phyloP scores from a whole-genome alignment of 1,140 invertebrate genomes.

The Thaumatotibia leucotreta region DNA sequence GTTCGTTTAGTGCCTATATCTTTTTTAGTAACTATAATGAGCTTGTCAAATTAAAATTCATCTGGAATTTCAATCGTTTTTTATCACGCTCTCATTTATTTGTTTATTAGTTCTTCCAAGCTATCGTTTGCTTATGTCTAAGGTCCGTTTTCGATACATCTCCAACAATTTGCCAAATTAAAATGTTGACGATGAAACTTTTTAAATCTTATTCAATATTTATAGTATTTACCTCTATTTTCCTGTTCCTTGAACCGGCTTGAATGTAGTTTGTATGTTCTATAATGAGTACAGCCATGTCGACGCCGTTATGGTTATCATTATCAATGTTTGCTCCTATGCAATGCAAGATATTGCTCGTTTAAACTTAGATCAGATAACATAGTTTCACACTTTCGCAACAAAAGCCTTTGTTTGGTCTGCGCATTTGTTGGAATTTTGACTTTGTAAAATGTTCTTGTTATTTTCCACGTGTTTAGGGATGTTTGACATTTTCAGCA shows the following conservation, averaged over 20 bases:
- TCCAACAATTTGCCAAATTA: too few relatives aligned
- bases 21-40: too few relatives aligned
- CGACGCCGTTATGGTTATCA: conserved; percentile 1
- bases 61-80: too few relatives aligned
- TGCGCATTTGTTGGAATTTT: neutral
- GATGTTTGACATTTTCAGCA: neutral
- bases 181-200: too few relatives aligned
- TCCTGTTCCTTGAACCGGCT: neutral
- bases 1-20: too few relatives aligned
- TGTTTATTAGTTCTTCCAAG: too few relatives aligned
- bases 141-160: too few relatives aligned
- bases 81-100: too few relatives aligned
- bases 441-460: neutral
- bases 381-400: conserved; percentile 6
- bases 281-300: neutral
- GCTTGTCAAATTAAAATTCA: too few relatives aligned
- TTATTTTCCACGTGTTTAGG: neutral
- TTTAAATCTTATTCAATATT: too few relatives aligned
- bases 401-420: neutral
- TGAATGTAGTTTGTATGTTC: neutral
- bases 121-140: too few relatives aligned
- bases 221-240: neutral
- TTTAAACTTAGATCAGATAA: conserved; percentile 9
- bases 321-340: conserved; percentile 4
- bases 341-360: neutral